Percentiles rank a stretch among this genome's conserved stretches.
Evolutionary conservation across 2,888 invertebrate species (phyloP).

Genomic region (Orthosia gothica): DNA sequence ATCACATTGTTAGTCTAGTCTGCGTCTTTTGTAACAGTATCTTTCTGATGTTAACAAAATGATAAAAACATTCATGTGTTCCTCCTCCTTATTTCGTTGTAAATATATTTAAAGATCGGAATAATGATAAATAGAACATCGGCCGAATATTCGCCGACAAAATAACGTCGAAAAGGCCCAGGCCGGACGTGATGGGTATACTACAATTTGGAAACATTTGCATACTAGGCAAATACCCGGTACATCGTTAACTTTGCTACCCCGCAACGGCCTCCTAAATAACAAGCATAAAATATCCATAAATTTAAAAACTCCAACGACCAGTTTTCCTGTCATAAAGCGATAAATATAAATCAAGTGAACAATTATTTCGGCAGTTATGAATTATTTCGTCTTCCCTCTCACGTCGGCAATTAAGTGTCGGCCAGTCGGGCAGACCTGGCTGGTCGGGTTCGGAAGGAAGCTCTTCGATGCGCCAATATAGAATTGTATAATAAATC

Average conservation of each 20-base stretch:
- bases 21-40: constrained; percentile 27
- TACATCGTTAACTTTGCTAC: constrained; percentile 66
- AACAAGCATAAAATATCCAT: constrained; percentile 78
- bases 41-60: constrained; percentile 18
- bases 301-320: constrained; percentile 80
- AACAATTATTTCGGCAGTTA: constrained; percentile 79
- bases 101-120: constrained; percentile 57
- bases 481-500: constrained; percentile 81
- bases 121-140: constrained; percentile 58
- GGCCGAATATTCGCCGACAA: constrained; percentile 47
- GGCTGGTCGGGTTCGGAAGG: constrained; percentile 79
- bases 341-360: constrained; percentile 82
- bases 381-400: constrained; percentile 82
- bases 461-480: constrained; percentile 79
- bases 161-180: constrained; percentile 55
- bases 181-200: constrained; percentile 62
- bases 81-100: constrained; percentile 39
- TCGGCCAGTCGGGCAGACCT: constrained; percentile 69
- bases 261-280: constrained; percentile 70
- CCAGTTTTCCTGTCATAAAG: constrained; percentile 79
- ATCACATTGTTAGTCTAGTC: constrained; percentile 26
- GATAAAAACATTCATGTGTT: constrained; percentile 28
- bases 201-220: constrained; percentile 69
- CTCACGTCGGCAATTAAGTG: constrained; percentile 80
- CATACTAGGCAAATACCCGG: constrained; percentile 68